Conservation (phyloP, 2,888 invertebrate species). For the Drosophila longiperda region DNA sequence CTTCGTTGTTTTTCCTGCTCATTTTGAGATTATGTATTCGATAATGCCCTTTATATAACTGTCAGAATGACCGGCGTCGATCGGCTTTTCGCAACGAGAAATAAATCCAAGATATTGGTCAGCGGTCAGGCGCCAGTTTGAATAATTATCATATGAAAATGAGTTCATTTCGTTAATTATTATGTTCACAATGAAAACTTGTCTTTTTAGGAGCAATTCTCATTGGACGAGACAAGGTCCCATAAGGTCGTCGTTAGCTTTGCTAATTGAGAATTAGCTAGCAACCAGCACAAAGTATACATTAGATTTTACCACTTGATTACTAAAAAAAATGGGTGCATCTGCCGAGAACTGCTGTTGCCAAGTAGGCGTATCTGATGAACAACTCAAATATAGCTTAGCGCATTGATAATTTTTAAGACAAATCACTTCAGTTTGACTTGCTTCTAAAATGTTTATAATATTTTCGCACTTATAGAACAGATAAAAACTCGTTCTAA, state of each 20-base stretch:
- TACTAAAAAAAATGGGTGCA: conserved; percentile 13
- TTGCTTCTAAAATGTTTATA: conserved; percentile 20
- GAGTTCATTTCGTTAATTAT: conserved; percentile 26
- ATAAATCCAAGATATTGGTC: conserved; percentile 32
- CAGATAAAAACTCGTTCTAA: conserved; percentile 28
- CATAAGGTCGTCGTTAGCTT: conserved; percentile 43
- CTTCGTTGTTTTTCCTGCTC: neutral
- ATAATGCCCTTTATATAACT: conserved; percentile 48
- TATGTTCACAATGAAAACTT: conserved; percentile 24
- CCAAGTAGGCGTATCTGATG: conserved; percentile 11
- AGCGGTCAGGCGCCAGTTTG: conserved; percentile 28
- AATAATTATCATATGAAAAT: neutral
- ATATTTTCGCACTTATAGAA: conserved; percentile 34
- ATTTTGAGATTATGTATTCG: conserved; percentile 26
- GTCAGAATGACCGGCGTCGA: conserved; percentile 19
- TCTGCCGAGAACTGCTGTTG: conserved; percentile 21
- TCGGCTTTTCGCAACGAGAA: conserved; percentile 30
- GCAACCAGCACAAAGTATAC: neutral
- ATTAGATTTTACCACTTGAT: conserved; percentile 15
- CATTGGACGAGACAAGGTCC: conserved; percentile 42
- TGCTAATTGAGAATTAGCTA: conserved; percentile 22
- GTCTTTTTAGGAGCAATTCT: conserved; percentile 20
- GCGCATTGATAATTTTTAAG: conserved; percentile 20
- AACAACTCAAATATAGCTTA: neutral
- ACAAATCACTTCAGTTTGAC: conserved; percentile 32